Percentiles rank a stretch among this genome's conserved stretches.
Evolutionary conservation across 53 echinoderm and acorn worm genomes (phyloP).

Genomic region (Hippasteria phrygiana): DNA sequence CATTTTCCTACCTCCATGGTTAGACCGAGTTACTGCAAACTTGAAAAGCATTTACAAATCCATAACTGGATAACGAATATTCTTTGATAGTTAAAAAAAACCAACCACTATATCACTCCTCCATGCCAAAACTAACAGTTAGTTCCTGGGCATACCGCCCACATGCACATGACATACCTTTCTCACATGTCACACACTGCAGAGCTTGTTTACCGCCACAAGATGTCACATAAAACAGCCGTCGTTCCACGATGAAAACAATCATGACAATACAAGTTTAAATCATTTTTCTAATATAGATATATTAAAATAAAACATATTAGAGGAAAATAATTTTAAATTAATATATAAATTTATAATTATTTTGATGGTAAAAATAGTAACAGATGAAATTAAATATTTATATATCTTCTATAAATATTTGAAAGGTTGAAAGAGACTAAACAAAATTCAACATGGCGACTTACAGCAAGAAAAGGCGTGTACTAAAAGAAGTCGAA

Average conservation of each 20-base stretch:
- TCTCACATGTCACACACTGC: no score
- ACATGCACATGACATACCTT: no score
- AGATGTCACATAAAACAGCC: neutral
- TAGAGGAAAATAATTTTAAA: neutral
- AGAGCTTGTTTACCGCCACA: no score
- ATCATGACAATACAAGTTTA: neutral
- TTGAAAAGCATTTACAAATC: no score
- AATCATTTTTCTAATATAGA: neutral
- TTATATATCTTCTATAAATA: neutral
- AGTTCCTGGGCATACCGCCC: no score
- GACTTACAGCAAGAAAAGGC: constrained; percentile 87
- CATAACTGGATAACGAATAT: no score
- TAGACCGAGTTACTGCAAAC: no score
- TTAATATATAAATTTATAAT: neutral
- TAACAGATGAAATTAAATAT: neutral
- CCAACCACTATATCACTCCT: no score
- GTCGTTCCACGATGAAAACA: neutral
- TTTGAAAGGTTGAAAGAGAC: constrained; percentile 48
- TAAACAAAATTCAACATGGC: constrained; percentile 76
- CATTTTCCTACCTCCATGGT: no score
- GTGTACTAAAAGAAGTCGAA: constrained; percentile 67
- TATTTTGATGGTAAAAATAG: no score
- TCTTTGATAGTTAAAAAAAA: no score
- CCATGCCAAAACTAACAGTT: no score
- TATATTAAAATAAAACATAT: neutral